Conservation (phyloP, 2,797 vertebrate genomes). For the Yasuhikotakia modesta region DNA sequence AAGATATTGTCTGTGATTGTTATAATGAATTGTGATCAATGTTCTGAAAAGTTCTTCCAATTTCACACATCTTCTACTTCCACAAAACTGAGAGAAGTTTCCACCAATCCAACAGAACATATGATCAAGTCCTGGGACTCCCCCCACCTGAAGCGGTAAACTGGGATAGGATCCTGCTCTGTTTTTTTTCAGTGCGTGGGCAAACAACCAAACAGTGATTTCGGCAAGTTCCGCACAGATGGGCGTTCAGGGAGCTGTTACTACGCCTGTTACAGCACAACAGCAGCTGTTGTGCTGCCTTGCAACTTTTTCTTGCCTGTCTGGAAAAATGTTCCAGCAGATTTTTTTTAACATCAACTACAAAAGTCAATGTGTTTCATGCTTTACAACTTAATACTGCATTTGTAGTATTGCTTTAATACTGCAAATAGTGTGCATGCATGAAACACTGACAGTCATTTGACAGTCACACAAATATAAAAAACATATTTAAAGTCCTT, state of each 20-base stretch:
- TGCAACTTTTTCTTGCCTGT: constrained; percentile 37
- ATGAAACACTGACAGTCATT: neutral
- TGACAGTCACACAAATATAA: too few relatives aligned
- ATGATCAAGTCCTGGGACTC: neutral
- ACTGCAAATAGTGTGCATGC: neutral
- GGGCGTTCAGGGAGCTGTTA: constrained; percentile 73
- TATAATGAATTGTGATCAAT: constrained; percentile 11
- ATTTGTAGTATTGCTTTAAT: constrained; percentile 6
- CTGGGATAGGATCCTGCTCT: constrained; percentile 56
- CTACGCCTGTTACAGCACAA: constrained; percentile 74
- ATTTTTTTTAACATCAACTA: constrained; percentile 9
- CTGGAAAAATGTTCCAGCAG: constrained; percentile 55
- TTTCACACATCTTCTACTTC: neutral
- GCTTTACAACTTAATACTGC: constrained; percentile 1
- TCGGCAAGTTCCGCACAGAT: constrained; percentile 64
- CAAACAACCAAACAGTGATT: constrained; percentile 65
- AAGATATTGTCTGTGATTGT: too few relatives aligned
- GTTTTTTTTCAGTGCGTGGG: constrained; percentile 61
- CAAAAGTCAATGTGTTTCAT: constrained; percentile 1
- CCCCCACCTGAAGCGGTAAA: constrained; percentile 22
- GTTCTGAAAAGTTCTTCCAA: constrained; percentile 53
- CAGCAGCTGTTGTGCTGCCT: constrained; percentile 66
- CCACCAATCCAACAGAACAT: neutral
- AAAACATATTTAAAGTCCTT: neutral
- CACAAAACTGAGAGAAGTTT: constrained; percentile 16